Conservation (phyloP, 2,113 vertebrate genomes). For the Xyrauchen texanus region DNA sequence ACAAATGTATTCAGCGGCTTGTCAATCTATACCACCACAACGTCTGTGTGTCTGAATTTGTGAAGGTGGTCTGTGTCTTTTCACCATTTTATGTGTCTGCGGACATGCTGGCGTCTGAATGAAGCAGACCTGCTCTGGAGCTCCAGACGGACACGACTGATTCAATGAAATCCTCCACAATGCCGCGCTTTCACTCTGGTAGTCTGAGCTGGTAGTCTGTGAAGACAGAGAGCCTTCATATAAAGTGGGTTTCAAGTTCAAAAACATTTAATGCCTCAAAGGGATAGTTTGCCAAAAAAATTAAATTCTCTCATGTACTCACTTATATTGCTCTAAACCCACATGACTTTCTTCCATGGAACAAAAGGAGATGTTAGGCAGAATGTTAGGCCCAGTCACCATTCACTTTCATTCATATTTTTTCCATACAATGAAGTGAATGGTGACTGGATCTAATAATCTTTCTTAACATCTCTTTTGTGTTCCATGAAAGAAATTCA, state of each 20-base stretch:
- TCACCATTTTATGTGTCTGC: constrained; percentile 52
- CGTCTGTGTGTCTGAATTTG: constrained; percentile 6
- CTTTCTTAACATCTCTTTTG: too few species aligned
- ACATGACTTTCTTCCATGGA: too few species aligned
- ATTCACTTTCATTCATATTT: too few species aligned
- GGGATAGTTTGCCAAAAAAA: too few species aligned
- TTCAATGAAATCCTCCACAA: constrained; percentile 65
- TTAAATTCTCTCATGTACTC: too few species aligned
- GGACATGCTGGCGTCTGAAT: constrained; percentile 66
- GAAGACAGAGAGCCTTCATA: constrained; percentile 36
- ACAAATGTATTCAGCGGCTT: neutral
- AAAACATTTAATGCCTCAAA: too few species aligned
- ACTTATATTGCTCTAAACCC: too few species aligned
- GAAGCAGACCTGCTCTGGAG: constrained; percentile 49
- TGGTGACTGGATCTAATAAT: too few species aligned
- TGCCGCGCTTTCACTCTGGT: constrained; percentile 68
- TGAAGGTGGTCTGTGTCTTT: constrained; percentile 35
- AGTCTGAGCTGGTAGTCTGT: constrained; percentile 53
- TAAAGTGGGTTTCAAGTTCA: neutral
- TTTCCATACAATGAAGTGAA: too few species aligned
- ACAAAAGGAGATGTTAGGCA: too few species aligned
- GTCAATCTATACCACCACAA: constrained; percentile 10
- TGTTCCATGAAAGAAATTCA: too few species aligned
- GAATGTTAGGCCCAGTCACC: too few species aligned
- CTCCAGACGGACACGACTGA: constrained; percentile 58